Evolutionary conservation across 2,797 vertebrate species (phyloP).

Genomic region (Amphiprion clarkii): DNA sequence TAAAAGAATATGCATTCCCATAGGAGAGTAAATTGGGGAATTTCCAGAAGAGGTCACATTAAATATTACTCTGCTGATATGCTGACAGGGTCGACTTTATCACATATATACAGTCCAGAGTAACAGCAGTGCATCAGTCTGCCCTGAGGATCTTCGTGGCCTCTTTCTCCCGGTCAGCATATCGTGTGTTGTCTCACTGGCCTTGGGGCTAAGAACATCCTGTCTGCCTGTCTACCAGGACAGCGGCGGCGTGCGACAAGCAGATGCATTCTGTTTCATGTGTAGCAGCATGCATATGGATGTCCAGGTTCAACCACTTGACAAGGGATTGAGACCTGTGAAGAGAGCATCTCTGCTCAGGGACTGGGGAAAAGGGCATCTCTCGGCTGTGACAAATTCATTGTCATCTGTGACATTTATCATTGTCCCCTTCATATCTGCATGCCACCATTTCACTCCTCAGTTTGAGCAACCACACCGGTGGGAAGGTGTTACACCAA

Average conservation of each 20-base stretch:
- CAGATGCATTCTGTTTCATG: slow-evolving; percentile 72
- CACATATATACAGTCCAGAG: slow-evolving; percentile 49
- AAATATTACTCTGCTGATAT: slow-evolving; percentile 47
- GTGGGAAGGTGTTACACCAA: slow-evolving; percentile 34
- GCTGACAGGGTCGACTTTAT: slow-evolving; percentile 64
- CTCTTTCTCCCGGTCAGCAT: slow-evolving; percentile 76
- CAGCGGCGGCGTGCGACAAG: slow-evolving; percentile 56
- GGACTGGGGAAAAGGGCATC: slow-evolving; percentile 84
- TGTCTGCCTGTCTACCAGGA: slow-evolving; percentile 64
- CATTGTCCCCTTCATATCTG: slow-evolving; percentile 68
- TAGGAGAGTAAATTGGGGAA: slow-evolving; percentile 19
- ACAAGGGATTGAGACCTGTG: slow-evolving; percentile 81
- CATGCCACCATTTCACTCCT: slow-evolving; percentile 50
- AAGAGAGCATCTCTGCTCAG: slow-evolving; percentile 74
- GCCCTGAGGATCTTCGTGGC: slow-evolving; percentile 65
- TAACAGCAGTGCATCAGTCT: slow-evolving; percentile 42
- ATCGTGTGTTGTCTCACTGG: slow-evolving; percentile 59
- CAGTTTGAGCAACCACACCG: slow-evolving; percentile 39
- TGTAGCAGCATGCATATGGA: slow-evolving; percentile 83
- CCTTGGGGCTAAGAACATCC: slow-evolving; percentile 71
- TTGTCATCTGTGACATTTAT: slow-evolving; percentile 86
- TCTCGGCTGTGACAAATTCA: slow-evolving; percentile 73
- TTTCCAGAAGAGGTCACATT: slow-evolving; percentile 33
- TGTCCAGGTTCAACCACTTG: slow-evolving; percentile 83
- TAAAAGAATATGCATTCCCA: background rate